These are phyloP conservation scores for Furcifer pardalis DNA, from an alignment of 2,797 vertebrate genomes.

Conservation along the genomic window DNA sequence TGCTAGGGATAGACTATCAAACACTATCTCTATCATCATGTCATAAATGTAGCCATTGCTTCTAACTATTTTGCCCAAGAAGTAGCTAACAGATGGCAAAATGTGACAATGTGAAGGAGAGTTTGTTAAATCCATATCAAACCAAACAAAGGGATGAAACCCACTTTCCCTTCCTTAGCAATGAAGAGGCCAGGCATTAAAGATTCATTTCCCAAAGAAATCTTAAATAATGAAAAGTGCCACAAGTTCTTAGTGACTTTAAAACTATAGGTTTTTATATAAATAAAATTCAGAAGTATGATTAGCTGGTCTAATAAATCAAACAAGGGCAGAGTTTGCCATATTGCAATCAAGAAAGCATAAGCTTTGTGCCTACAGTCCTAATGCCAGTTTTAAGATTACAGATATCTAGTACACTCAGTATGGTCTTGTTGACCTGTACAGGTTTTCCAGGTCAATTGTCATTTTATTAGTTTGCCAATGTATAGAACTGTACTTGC, in stretches of 20 bases:
- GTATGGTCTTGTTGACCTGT: background rate
- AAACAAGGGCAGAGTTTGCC: background rate
- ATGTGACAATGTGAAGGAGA: background rate
- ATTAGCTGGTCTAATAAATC: background rate
- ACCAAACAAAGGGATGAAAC: background rate
- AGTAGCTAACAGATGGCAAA: slow-evolving; percentile 12
- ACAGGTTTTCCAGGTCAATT: background rate
- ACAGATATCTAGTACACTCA: background rate
- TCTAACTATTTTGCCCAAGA: slow-evolving; percentile 8
- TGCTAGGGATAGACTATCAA: background rate
- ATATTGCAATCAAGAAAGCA: background rate
- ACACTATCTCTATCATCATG: background rate
- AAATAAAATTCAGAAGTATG: background rate
- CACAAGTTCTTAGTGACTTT: background rate
- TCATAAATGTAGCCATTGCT: slow-evolving; percentile 1
- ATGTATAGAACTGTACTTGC: background rate
- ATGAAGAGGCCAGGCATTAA: background rate
- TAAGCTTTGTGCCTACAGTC: background rate
- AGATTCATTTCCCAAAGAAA: background rate
- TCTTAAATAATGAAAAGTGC: background rate
- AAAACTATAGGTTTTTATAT: background rate
- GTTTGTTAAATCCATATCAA: background rate
- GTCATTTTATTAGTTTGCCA: background rate
- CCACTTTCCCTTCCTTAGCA: background rate
- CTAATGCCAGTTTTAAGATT: background rate